These are phyloP conservation scores for Coptodon bakossiorum DNA, from an alignment of 2,113 vertebrate species.

Conservation along the genomic window DNA sequence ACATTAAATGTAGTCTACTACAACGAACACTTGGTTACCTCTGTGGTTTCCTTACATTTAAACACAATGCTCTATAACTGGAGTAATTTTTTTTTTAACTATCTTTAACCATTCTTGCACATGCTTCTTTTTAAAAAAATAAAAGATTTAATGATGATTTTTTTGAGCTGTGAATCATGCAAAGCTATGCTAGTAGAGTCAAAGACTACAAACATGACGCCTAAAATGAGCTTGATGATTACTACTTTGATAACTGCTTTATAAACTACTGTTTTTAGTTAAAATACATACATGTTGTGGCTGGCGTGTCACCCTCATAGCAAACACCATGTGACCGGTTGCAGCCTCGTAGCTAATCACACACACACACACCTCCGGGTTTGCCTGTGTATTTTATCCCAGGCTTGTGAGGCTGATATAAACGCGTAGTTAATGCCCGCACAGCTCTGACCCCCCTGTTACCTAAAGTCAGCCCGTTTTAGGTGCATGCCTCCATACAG, in stretches of 20 bases:
- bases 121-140: not conserved
- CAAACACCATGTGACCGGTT: conserved; percentile 16
- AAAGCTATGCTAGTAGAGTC: not conserved
- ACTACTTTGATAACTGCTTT: not conserved
- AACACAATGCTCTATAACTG: not conserved
- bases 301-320: not conserved
- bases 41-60: not conserved
- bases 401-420: not conserved
- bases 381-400: not conserved
- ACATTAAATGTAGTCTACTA: not conserved
- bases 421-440: not conserved
- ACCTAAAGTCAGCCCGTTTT: not conserved
- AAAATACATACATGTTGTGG: not conserved
- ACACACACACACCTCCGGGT: not conserved
- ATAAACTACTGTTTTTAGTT: not conserved
- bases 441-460: not conserved
- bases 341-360: conserved; percentile 1
- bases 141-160: not conserved
- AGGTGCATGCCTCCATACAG: not conserved
- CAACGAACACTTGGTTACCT: fast-evolving
- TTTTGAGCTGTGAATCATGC: not conserved
- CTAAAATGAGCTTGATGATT: not conserved
- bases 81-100: not conserved
- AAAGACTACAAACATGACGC: not conserved
- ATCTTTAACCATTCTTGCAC: not conserved